Conservation (phyloP, 2,113 vertebrate species). For the rat (Rattus norvegicus) region GRCr8 NC_086020.1:188899501-188900000, state of each 20-base stretch:
- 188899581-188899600: background rate
- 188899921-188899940: background rate
- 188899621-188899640: background rate
- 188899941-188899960: background rate
- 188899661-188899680: background rate
- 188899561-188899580: background rate
- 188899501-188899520: background rate
- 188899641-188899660: conserved; percentile 26
- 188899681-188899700: background rate
- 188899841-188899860: background rate
- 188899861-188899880: too few relatives aligned
- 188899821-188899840: background rate
- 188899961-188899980: background rate
- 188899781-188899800: background rate
- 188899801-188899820: background rate
- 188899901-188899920: background rate
- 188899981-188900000: background rate
- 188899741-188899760: background rate
- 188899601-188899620: conserved; percentile 18
- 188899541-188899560: background rate
- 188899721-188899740: background rate
- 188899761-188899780: background rate
- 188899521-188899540: background rate
- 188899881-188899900: background rate
- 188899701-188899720: background rate